Evolutionary conservation across 2,888 invertebrate species (phyloP).

Genomic region (Lasioglossum leucozonium): DNA sequence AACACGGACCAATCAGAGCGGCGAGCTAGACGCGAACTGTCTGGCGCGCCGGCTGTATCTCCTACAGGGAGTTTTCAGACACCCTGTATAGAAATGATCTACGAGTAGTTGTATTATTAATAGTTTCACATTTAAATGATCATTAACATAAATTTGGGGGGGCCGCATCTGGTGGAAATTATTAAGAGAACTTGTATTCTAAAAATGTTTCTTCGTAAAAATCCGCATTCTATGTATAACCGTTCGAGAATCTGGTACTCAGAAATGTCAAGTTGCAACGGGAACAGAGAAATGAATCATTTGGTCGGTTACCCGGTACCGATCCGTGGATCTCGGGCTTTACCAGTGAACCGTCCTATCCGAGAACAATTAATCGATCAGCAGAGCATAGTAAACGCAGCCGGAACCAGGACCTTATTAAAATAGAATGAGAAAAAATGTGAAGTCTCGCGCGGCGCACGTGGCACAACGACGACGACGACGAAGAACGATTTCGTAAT

Average conservation of each 20-base stretch:
- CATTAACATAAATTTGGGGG: too few species aligned
- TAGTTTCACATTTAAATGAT: too few species aligned
- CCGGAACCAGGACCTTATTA: slow-evolving; percentile 67
- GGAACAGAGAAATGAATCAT: slow-evolving; percentile 3
- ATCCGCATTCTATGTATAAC: not conserved
- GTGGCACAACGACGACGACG: slow-evolving; percentile 42
- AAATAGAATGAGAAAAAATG: slow-evolving; percentile 48
- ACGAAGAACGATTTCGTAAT: slow-evolving; percentile 67
- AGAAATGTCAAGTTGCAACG: not conserved
- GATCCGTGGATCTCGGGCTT: slow-evolving; percentile 25
- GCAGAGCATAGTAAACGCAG: slow-evolving; percentile 50
- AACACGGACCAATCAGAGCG: too few species aligned
- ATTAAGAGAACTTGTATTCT: too few species aligned
- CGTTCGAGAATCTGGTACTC: not conserved
- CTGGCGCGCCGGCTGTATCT: too few species aligned
- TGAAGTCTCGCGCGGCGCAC: slow-evolving; percentile 37
- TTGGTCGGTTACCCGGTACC: not conserved
- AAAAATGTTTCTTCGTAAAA: too few species aligned
- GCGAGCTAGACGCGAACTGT: too few species aligned
- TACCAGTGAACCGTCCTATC: slow-evolving; percentile 20
- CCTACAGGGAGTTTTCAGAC: too few species aligned
- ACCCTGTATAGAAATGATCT: too few species aligned
- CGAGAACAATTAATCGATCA: slow-evolving; percentile 49
- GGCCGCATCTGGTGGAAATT: too few species aligned
- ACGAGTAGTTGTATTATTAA: too few species aligned